Conservation (phyloP, 2,797 vertebrate species). For the Cyclura pinguis region DNA sequence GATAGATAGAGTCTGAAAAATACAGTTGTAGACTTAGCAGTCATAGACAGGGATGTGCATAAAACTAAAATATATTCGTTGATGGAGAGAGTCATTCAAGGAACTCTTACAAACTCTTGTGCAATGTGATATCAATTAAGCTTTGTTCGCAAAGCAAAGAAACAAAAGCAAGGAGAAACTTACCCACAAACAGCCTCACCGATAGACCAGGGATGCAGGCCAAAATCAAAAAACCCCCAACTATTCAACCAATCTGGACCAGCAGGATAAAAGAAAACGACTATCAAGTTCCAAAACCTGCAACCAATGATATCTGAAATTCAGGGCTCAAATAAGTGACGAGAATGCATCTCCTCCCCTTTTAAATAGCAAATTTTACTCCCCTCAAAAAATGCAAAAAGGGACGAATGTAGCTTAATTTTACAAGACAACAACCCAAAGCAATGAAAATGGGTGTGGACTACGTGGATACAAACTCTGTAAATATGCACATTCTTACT, state of each 20-base stretch:
- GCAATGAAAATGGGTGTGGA: too few relatives aligned
- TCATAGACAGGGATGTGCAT: too few relatives aligned
- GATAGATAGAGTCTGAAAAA: too few relatives aligned
- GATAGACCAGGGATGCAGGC: not conserved
- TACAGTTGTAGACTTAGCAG: too few relatives aligned
- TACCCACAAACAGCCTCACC: not conserved
- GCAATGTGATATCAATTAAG: not conserved
- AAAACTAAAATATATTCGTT: too few relatives aligned
- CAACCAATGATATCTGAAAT: not conserved
- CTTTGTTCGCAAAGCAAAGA: not conserved
- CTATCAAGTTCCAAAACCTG: not conserved
- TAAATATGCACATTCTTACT: not conserved
- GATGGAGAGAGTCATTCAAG: too few relatives aligned
- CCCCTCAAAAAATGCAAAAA: too few relatives aligned
- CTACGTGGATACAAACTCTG: not conserved
- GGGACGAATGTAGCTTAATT: too few relatives aligned
- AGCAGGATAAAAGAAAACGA: not conserved
- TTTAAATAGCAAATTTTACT: too few relatives aligned
- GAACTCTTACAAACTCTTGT: too few relatives aligned
- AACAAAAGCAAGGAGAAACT: not conserved
- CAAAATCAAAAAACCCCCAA: not conserved
- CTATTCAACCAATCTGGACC: not conserved
- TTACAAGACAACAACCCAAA: too few relatives aligned
- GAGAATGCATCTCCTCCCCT: not conserved
- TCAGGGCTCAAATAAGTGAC: slow-evolving; percentile 12